Evolutionary conservation across 2,797 vertebrate genomes (phyloP), one percentile per base, ranked within the genome.

Genomic region (Otus scops): DNA sequence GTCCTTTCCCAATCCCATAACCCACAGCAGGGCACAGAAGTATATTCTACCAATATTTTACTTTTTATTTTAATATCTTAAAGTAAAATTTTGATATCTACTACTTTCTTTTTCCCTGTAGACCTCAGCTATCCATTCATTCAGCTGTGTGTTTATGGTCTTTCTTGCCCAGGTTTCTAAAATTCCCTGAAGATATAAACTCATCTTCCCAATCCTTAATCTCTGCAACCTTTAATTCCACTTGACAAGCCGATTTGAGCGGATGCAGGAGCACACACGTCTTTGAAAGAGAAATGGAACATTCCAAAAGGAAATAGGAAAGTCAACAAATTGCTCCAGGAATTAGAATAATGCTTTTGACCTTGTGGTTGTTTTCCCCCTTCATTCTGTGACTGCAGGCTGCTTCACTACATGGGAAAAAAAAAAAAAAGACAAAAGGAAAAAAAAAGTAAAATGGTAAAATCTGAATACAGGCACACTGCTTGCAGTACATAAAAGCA

Each of bases 181-280:
- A 85, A 74, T 48, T 92, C 76, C 74, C 39, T 56, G 36, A 93
- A 94, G 28, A 80, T 61, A 88, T 20, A 86, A 81, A 0, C 22
- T 94, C 48, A 81, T 96, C 94, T 96, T 85, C 61, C 88, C 51
- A 60, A 10, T 61, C 30, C 59, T 91, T 94, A 96, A 96, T 85
- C 88, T 92, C 73, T 83, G 38, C 50, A 95, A 34, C 50, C 59
- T 89, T 65, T 85, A 95, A 95, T 94, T 93, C 79, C 20, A 36
- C 73, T 75, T 94, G 85, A 88, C 30, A 38, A 93, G 41, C 28
- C 3, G 9, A 91, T 77, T 7, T 92, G 28, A 93, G 85, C 79
- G 80, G 70, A 95, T 77, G 53, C 86, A 78, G 53, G 18, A 87
- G 68, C 39, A 79, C 70, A 39, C 8, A 7, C 3, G 10, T 54